A percentile compares a stretch with the other conserved stretches of the same genome.
These are phyloP conservation scores for Vanacampus margaritifer DNA, from an alignment of 2,113 vertebrate genomes.

Conservation along the genomic window DNA sequence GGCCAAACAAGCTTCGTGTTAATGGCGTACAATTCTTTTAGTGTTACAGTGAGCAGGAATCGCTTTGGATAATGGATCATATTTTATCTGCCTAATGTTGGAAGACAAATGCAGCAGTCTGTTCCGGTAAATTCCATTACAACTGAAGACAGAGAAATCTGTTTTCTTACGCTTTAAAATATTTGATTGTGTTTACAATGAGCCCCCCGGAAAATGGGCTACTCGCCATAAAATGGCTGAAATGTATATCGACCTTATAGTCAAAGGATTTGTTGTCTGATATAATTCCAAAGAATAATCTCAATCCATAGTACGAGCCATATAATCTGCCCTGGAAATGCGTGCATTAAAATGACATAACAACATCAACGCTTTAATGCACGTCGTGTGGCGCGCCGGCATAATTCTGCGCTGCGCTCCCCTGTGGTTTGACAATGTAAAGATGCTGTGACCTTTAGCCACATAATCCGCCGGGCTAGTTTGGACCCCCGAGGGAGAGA, in stretches of 20 bases:
- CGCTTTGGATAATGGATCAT: too few relatives aligned
- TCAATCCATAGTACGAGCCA: not conserved
- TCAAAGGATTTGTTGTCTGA: not conserved
- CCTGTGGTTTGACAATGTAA: not conserved
- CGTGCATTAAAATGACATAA: slow-evolving; percentile 1
- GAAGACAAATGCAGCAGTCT: too few relatives aligned
- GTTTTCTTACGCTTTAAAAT: too few relatives aligned
- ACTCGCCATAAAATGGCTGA: too few relatives aligned
- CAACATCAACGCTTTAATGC: not conserved
- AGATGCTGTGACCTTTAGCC: not conserved
- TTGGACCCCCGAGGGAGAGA: slow-evolving; percentile 46
- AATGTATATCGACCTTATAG: not conserved
- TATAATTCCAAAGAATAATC: not conserved
- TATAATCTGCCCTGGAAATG: not conserved
- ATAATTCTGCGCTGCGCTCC: not conserved
- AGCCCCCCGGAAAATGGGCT: too few relatives aligned
- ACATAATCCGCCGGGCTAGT: slow-evolving; percentile 8
- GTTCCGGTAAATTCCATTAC: too few relatives aligned
- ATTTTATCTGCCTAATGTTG: too few relatives aligned
- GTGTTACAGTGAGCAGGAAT: too few relatives aligned
- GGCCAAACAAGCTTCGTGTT: too few relatives aligned
- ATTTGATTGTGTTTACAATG: too few relatives aligned
- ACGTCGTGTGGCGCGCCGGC: not conserved
- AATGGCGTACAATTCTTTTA: too few relatives aligned
- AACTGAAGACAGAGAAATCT: too few relatives aligned